Percentiles rank a stretch among this genome's conserved stretches.
Evolutionary conservation across 1,140 invertebrate species (phyloP).

Genomic region (Anoplophora glabripennis): DNA sequence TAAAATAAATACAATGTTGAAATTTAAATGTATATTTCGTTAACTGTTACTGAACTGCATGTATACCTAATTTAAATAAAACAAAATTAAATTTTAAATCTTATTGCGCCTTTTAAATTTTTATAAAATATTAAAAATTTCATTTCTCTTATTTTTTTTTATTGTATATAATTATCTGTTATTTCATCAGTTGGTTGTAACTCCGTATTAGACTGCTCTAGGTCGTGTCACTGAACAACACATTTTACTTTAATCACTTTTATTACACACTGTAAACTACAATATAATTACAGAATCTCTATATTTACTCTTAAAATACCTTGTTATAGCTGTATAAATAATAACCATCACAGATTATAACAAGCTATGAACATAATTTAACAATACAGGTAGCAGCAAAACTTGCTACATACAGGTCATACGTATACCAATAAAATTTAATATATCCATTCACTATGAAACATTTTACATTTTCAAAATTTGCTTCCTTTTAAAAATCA

Average conservation of each 20-base stretch:
- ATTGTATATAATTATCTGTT: no score
- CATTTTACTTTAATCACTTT: constrained; percentile 14
- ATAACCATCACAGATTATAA: constrained; percentile 43
- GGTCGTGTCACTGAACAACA: no score
- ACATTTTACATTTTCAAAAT: neutral
- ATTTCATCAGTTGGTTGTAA: no score
- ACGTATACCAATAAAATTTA: neutral
- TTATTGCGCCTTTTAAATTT: no score
- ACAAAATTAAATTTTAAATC: no score
- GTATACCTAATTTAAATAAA: no score
- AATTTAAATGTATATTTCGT: no score
- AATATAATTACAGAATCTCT: constrained; percentile 26
- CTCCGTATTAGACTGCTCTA: no score
- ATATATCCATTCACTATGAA: constrained; percentile 10
- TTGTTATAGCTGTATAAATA: constrained; percentile 38
- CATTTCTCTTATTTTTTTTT: no score
- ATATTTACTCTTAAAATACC: constrained; percentile 28
- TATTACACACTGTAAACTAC: constrained; percentile 38
- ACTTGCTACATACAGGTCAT: neutral
- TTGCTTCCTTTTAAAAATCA: neutral
- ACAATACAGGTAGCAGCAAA: constrained; percentile 19
- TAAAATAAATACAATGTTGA: no score
- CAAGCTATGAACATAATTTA: constrained; percentile 34
- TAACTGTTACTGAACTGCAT: no score
- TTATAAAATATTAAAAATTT: no score